Percentiles rank a stretch among this genome's conserved stretches.
These are phyloP conservation scores for Harpegnathos saltator DNA, from an alignment of 1,140 invertebrate genomes.

Conservation along the genomic window DNA sequence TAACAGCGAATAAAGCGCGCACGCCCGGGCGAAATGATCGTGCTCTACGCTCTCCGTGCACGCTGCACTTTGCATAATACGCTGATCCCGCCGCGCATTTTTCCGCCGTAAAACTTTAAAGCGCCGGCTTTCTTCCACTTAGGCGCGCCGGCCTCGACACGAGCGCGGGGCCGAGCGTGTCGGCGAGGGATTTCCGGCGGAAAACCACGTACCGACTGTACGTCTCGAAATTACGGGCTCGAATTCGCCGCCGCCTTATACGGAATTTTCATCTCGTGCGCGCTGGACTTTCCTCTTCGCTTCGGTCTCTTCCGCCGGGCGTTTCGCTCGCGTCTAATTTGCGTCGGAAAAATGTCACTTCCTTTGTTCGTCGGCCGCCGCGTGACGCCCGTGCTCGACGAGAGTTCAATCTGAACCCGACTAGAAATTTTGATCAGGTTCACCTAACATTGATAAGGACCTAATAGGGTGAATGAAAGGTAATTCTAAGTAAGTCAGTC, in stretches of 20 bases:
- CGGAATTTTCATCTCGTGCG: slow-evolving; percentile 25
- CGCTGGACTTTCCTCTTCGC: slow-evolving; percentile 38
- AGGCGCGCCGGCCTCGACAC: background rate
- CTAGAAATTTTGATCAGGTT: no score
- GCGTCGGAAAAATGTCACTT: slow-evolving; percentile 16
- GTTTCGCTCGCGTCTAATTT: slow-evolving; percentile 17
- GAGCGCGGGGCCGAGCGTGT: no score
- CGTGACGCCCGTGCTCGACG: no score
- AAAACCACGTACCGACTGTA: slow-evolving; percentile 23
- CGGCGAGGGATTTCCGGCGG: slow-evolving; percentile 5
- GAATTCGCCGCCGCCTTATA: slow-evolving; percentile 46
- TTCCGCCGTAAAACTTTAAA: slow-evolving; percentile 21
- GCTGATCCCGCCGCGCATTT: slow-evolving; percentile 24
- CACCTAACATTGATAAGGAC: no score
- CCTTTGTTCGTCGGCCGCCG: no score
- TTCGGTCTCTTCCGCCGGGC: background rate
- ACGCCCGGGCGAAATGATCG: slow-evolving; percentile 29
- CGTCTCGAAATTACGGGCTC: slow-evolving; percentile 13
- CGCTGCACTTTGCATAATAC: slow-evolving; percentile 54
- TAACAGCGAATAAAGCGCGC: slow-evolving; percentile 51
- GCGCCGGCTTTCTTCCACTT: slow-evolving; percentile 33
- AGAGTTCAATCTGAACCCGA: no score
- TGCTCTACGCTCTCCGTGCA: slow-evolving; percentile 16
- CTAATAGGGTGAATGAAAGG: no score
- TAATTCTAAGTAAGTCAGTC: no score